Percentiles rank a stretch among this genome's conserved stretches.
Conservation (phyloP, 2,113 vertebrate species). For the Phrynosoma platyrhinos region DNA sequence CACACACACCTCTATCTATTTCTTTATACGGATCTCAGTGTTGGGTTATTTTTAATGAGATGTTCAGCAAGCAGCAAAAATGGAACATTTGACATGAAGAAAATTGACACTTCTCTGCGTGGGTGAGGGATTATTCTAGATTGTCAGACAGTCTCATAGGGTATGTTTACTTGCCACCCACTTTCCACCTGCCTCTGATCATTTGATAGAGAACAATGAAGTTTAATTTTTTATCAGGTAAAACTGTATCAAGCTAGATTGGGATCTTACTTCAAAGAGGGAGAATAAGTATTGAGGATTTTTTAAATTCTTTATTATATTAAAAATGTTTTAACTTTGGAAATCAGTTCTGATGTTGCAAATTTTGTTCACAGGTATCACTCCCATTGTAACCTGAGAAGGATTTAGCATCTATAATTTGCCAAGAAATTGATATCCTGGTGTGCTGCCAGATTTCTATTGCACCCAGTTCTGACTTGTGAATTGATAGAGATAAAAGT, state of each 20-base stretch:
- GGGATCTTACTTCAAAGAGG: constrained; percentile 45
- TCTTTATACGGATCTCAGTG: constrained; percentile 32
- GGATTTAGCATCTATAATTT: neutral
- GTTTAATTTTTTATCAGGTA: constrained; percentile 34
- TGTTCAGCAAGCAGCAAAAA: constrained; percentile 12
- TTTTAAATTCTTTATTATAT: neutral
- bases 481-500: neutral
- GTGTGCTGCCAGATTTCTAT: neutral
- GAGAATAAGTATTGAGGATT: constrained; percentile 23
- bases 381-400: neutral
- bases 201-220: neutral
- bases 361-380: neutral
- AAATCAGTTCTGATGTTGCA: neutral
- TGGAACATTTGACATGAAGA: neutral
- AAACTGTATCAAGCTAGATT: constrained; percentile 51
- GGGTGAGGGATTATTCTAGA: constrained; percentile 27
- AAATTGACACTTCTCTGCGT: constrained; percentile 20
- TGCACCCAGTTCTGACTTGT: neutral
- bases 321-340: constrained; percentile 38
- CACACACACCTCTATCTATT: neutral
- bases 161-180: constrained; percentile 25
- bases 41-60: constrained; percentile 29
- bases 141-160: constrained; percentile 7
- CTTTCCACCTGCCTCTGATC: constrained; percentile 29
- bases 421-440: neutral